Evolutionary conservation across 2,113 vertebrate species (phyloP), one percentile per base, ranked within the genome.

Genomic region (Porphyrio hochstetteri): DNA sequence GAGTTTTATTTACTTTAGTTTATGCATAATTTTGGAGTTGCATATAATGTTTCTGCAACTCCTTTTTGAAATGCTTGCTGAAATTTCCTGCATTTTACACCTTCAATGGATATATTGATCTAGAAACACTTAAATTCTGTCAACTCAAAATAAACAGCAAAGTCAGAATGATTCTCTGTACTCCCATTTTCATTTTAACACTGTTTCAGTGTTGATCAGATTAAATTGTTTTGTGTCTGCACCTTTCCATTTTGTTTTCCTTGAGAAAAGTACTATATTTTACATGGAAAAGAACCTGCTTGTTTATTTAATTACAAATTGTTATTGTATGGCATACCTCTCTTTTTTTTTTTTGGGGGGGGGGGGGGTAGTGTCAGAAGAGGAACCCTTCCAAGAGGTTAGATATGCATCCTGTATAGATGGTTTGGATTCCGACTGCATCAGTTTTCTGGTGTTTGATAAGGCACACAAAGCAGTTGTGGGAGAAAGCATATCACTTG

Each of bases 391-490:
- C 69, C 35, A 80, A 88, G 67, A 50, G 90, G 85, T 97, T 95
- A 94, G 88, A 59, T 93, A 92, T 85, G 92, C 80, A 48, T 80
- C 60, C 60, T 93, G 29, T 96, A 74, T 93, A 81, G 91, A 91
- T 96, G 85, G 76, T 80, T 98, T 77, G 38, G 86, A 94, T 97
- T 97, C 95, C 86, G 96, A 96, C 96, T 89, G 82, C 96, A 95
- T 94, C 96, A 95, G 96, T 97, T 97, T 97, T 97, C 91, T 96
- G 88, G 80, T 97, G 88, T 97, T 98, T 96, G 97, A 97, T 97
- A 97, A 98, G 94, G 96, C 96, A 95, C 95, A 97, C 91, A 98
- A 97, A 97, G 97, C 97, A 96, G 93, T 96, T 97, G 96, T 96
- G 71, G 93, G 97, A 97, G 96, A 98, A 96, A 81, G 97, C 97